phyloP scores from a whole-genome alignment of 2,113 vertebrate genomes.

The Callopanchax toddi region DNA sequence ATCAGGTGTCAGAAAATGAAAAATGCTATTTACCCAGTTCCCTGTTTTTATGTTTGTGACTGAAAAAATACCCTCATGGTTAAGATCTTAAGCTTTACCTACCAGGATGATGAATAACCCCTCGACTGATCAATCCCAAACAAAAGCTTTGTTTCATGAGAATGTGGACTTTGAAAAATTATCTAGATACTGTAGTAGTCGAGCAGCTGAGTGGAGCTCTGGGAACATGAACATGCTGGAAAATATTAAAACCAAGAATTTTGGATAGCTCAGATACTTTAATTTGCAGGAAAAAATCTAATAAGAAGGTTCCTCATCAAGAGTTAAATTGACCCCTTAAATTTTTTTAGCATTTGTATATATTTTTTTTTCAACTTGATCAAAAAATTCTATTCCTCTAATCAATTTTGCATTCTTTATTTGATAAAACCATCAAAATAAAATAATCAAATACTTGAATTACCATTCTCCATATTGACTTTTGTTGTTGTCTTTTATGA shows the following conservation, averaged over 20 bases:
- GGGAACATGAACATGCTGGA: neutral
- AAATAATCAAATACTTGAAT: neutral
- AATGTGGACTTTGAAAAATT: conserved; percentile 28
- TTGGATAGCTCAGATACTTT: too few species aligned
- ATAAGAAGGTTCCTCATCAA: too few species aligned
- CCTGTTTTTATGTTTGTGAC: neutral
- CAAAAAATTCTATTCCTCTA: too few species aligned
- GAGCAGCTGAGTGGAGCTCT: conserved; percentile 10
- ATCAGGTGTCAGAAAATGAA: neutral
- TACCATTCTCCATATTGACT: neutral
- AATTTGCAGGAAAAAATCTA: too few species aligned
- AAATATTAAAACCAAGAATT: neutral
- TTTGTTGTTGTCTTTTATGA: neutral
- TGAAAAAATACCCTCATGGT: neutral
- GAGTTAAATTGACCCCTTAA: too few species aligned
- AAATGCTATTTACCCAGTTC: neutral
- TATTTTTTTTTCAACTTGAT: too few species aligned
- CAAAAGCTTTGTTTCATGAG: conserved; percentile 30
- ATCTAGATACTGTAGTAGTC: conserved; percentile 20
- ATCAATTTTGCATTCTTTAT: too few species aligned
- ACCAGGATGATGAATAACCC: conserved; percentile 21
- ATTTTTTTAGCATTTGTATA: too few species aligned
- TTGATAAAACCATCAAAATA: too few species aligned
- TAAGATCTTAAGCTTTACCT: neutral
- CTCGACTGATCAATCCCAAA: conserved; percentile 26